phyloP scores from a whole-genome alignment of 2,797 vertebrate genomes.

The Sebastes variabilis region DNA sequence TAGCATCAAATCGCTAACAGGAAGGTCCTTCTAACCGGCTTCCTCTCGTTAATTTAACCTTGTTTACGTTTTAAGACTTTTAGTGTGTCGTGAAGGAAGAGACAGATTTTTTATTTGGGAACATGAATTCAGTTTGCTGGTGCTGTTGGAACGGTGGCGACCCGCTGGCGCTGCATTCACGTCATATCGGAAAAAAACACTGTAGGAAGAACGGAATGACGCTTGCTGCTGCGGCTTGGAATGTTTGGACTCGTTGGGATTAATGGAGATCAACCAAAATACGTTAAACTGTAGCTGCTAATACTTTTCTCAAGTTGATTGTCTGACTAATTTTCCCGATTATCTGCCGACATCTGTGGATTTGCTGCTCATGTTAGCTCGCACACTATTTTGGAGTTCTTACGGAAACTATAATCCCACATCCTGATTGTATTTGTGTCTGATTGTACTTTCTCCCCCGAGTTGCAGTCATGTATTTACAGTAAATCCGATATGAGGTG shows the following conservation, averaged over 20 bases:
- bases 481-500: conserved; percentile 45
- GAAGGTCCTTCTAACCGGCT: background rate
- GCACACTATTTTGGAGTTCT: background rate
- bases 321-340: background rate
- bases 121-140: conserved; percentile 38
- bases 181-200: conserved; percentile 35
- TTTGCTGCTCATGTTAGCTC: background rate
- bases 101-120: background rate
- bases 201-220: conserved; percentile 1
- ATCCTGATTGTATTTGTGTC: background rate
- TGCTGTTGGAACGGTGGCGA: conserved; percentile 32
- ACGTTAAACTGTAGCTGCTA: background rate
- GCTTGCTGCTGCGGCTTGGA: background rate
- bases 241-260: background rate
- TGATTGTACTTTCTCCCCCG: background rate
- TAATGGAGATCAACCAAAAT: background rate
- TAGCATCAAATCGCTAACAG: background rate
- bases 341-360: background rate
- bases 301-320: conserved; percentile 6
- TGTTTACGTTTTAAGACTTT: background rate
- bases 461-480: conserved; percentile 14
- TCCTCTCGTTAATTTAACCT: background rate
- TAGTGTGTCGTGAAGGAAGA: background rate
- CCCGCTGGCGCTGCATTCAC: conserved; percentile 16
- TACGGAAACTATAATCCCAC: background rate